A percentile compares a stretch with the other conserved stretches of the same genome.
These are phyloP conservation scores for Megaceryle maxima DNA, from an alignment of 2,113 vertebrate genomes.

Conservation along the genomic window DNA sequence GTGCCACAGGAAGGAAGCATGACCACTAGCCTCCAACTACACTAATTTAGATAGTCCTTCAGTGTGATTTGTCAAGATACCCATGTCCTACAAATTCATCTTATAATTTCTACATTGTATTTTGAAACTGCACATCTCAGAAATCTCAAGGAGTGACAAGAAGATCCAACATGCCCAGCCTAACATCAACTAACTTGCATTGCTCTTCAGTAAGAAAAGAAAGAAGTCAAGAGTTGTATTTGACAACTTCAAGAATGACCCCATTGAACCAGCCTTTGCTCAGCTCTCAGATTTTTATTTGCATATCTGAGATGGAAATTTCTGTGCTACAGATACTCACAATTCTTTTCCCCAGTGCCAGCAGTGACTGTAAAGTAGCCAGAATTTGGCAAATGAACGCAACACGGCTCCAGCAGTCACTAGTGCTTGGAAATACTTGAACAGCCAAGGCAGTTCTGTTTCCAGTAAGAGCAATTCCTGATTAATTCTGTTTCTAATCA, in stretches of 20 bases:
- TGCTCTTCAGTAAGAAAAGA: not conserved
- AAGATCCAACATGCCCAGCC: not conserved
- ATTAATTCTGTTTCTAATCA: not conserved
- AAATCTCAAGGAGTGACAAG: not conserved
- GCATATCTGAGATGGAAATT: not conserved
- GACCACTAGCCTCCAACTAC: not conserved
- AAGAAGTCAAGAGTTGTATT: not conserved
- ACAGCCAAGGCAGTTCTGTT: not conserved
- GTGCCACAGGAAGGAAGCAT: not conserved
- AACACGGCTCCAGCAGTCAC: not conserved
- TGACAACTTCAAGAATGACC: not conserved
- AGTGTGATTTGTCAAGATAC: not conserved
- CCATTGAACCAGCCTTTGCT: not conserved
- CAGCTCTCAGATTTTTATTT: not conserved
- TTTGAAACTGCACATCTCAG: not conserved
- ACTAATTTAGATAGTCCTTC: not conserved
- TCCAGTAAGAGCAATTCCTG: not conserved
- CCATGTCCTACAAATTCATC: not conserved
- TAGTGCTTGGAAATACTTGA: not conserved
- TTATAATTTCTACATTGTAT: not conserved
- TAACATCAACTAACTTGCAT: not conserved
- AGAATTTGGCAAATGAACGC: not conserved
- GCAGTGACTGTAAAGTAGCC: not conserved
- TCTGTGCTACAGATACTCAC: not conserved
- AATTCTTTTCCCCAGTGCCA: not conserved